Evolutionary conservation across 2,113 vertebrate species (phyloP).

Genomic region (Albula goreensis): DNA sequence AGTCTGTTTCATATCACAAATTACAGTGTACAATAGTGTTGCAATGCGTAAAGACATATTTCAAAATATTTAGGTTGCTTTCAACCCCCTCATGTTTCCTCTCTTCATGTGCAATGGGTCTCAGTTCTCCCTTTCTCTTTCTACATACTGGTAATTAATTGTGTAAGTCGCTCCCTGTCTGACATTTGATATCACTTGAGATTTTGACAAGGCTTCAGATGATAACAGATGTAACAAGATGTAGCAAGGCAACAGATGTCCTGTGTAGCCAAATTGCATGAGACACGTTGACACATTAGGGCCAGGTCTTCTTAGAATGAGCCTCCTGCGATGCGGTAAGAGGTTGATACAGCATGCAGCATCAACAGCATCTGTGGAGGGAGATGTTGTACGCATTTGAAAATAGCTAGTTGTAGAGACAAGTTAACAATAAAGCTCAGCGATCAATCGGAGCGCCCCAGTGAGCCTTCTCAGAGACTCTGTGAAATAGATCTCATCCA

Average conservation of each 20-base stretch:
- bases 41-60: too few species aligned
- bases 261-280: conserved; percentile 34
- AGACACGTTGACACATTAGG: conserved; percentile 53
- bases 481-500: not conserved
- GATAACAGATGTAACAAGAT: too few species aligned
- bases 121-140: conserved; percentile 35
- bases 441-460: not conserved
- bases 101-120: not conserved
- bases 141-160: conserved; percentile 48
- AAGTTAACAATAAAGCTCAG: not conserved
- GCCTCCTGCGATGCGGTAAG: not conserved
- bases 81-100: not conserved
- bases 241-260: conserved; percentile 44
- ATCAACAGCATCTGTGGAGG: not conserved
- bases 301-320: conserved; percentile 39
- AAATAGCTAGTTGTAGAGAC: not conserved
- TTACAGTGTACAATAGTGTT: not conserved
- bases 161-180: conserved; percentile 45
- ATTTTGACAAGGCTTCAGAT: conserved; percentile 49
- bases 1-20: not conserved
- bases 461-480: not conserved
- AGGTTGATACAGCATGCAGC: not conserved
- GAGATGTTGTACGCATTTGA: not conserved
- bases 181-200: conserved; percentile 54
- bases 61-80: not conserved